Evolutionary conservation across 2,797 vertebrate genomes (phyloP), one percentile per base, ranked within the genome.

Genomic region (Megalops cyprinoides): DNA sequence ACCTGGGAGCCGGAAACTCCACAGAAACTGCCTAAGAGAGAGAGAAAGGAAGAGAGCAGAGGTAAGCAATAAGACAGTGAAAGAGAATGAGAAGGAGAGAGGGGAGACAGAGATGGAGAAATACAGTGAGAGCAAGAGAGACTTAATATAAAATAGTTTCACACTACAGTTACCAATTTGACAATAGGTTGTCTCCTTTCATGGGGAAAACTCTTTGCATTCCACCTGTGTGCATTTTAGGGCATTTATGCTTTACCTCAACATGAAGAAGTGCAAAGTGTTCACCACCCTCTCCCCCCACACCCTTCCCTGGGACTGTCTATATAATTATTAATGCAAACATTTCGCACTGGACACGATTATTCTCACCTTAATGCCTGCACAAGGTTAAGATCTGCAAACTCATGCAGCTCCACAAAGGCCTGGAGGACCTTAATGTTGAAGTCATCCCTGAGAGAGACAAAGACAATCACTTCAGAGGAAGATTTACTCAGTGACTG

Each of bases 381-480:
- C 60, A 99, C 94, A 1, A 95, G 95, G 91, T 98, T 98, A 90
- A 99, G 96, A 88, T 99, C 97, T 3, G 97, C 96, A 90, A 99
- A 99, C 92, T 99, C 98, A 79, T 99, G 98, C 88, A 99, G 96
- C 91, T 99, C 98, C 85, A 99, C 98, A 85, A 99, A 99, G 5
- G 97, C 97, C 86, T 97, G 97, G 74, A 99, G 95, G 88, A 99
- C 98, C 90, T 96, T 97, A 89, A 99, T 96, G 90, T 99, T 99
- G 92, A 99, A 99, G 76, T 99, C 98, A 82, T 99, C 98, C 90
- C 98, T 99, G 74, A 77, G 53, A 87, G 85, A 82, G 82, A 82
- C 18, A 78, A 18, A 78, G 77, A 82, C 12, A 23, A 4, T n/a
- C n/a, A n/a, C n/a, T n/a, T n/a, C n/a, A 65, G 25, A 65, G 39